Conservation (phyloP, 1,140 invertebrate species). For the Monochamus saltuarius region DNA sequence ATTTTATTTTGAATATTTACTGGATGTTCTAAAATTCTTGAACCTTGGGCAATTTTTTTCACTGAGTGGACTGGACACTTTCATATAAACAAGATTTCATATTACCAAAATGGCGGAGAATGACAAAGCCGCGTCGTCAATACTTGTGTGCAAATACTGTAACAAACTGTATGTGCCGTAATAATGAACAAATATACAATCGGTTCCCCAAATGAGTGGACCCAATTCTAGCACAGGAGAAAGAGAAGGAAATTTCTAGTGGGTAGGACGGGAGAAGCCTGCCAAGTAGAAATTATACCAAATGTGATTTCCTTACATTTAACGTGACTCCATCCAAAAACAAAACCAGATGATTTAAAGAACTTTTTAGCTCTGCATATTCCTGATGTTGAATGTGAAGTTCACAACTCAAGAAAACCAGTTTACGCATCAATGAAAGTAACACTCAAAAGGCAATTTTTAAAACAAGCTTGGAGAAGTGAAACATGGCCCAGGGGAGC, state of each 20-base stretch:
- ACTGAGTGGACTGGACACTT: no score
- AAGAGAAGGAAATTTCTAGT: conserved; percentile 1
- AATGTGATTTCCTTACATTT: background rate
- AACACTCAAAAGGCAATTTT: conserved; percentile 8
- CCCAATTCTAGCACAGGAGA: background rate
- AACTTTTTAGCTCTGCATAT: conserved; percentile 9
- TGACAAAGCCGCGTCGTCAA: no score
- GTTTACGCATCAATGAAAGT: conserved; percentile 11
- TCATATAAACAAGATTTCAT: no score
- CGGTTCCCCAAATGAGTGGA: conserved; percentile 1
- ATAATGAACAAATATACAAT: conserved; percentile 7
- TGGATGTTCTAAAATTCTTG: no score
- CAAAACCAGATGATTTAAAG: conserved; percentile 3
- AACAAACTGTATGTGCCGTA: no score
- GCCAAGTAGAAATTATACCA: background rate
- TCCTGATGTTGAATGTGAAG: conserved; percentile 8
- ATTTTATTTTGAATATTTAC: no score
- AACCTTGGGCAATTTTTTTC: no score
- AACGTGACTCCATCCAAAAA: background rate
- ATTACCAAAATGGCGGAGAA: no score
- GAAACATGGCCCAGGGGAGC: background rate
- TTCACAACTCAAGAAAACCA: conserved; percentile 7
- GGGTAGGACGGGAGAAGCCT: background rate
- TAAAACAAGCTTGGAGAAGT: background rate
- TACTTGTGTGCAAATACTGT: no score